phyloP scores from a whole-genome alignment of 2,797 vertebrate species.

The Microhierax caerulescens region DNA sequence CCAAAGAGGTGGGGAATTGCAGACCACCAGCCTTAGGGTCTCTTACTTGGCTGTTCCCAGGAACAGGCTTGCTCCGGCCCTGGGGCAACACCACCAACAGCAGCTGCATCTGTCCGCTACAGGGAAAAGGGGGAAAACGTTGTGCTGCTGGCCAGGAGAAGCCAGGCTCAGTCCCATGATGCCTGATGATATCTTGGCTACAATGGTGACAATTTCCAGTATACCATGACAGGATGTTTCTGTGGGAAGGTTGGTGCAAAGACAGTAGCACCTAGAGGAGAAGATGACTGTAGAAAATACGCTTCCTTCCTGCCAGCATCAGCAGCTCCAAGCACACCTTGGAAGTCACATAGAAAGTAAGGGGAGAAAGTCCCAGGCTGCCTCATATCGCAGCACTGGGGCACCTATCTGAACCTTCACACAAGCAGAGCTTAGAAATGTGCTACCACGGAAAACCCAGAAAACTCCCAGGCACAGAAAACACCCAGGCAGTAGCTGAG shows the following conservation, averaged over 20 bases:
- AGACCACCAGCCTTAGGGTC: background rate
- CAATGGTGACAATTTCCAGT: too few relatives aligned
- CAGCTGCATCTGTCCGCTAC: fast-evolving
- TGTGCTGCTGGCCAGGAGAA: background rate
- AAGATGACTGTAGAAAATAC: fast-evolving
- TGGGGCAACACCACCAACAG: background rate
- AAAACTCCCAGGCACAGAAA: background rate
- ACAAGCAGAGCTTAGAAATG: background rate
- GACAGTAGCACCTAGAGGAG: background rate
- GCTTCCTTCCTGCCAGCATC: background rate
- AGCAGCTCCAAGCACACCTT: background rate
- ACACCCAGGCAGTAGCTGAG: background rate
- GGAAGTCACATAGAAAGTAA: fast-evolving
- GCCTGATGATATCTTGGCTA: background rate
- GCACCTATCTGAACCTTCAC: background rate
- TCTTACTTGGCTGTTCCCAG: fast-evolving
- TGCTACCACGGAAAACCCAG: background rate
- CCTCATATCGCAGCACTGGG: fast-evolving
- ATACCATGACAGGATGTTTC: fast-evolving
- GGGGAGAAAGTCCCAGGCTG: background rate
- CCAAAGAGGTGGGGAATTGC: background rate
- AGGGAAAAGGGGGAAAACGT: background rate
- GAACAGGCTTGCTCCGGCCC: background rate
- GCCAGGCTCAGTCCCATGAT: background rate
- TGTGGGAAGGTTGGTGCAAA: background rate